These are phyloP conservation scores for Ara ararauna DNA, from an alignment of 2,797 vertebrate genomes.

Conservation along the genomic window DNA sequence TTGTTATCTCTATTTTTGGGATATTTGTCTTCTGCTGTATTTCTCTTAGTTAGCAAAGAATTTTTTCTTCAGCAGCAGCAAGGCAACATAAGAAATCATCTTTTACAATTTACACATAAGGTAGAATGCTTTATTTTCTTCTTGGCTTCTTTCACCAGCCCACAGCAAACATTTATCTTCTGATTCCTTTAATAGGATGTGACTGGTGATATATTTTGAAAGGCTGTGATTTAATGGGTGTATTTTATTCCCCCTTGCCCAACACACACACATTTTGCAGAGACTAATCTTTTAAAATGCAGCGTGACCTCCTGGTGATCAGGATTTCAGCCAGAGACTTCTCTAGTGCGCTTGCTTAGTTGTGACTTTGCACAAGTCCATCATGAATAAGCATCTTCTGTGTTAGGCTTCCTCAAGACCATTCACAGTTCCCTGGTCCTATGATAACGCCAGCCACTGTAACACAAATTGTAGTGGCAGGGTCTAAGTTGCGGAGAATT, in stretches of 20 bases:
- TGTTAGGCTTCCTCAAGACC: background rate
- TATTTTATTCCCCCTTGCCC: background rate
- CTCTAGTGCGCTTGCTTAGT: background rate
- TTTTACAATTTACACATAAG: conserved; percentile 50
- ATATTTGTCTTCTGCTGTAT: conserved; percentile 6
- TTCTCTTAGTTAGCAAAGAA: conserved; percentile 33
- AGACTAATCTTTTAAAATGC: background rate
- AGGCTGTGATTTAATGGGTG: conserved; percentile 23
- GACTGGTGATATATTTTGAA: conserved; percentile 61
- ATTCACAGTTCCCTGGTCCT: background rate
- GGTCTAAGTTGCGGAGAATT: background rate
- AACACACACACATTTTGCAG: background rate
- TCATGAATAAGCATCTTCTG: background rate
- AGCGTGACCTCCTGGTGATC: background rate
- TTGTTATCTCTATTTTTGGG: background rate
- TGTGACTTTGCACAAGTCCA: background rate
- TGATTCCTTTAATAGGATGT: conserved; percentile 54
- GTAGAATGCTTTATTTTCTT: conserved; percentile 62
- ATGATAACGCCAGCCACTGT: accelerated
- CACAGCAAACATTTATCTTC: conserved; percentile 64
- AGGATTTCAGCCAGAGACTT: background rate
- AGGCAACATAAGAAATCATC: conserved; percentile 31
- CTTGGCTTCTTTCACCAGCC: conserved; percentile 43
- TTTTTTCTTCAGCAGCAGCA: conserved; percentile 8
- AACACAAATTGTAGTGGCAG: background rate